These are phyloP conservation scores for Theonella swinhoei DNA, from an alignment of 37 sponge, comb jelly and placozoan species.

Conservation along the genomic window DNA sequence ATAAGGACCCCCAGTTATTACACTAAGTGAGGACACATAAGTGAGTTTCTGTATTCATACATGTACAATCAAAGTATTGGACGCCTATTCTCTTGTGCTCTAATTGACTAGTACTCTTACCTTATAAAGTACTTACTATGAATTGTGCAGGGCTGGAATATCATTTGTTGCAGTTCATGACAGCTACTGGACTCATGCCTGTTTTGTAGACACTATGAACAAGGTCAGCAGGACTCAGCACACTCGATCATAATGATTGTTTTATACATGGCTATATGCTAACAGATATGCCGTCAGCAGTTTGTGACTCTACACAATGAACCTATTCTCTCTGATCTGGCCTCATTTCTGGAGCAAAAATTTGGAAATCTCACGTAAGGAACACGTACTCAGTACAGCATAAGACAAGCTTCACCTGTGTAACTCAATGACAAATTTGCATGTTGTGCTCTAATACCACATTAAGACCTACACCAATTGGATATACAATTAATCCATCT, in stretches of 20 bases:
- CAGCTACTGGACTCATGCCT: constrained; percentile 95
- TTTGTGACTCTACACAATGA: constrained; percentile 86
- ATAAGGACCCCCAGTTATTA: too few relatives aligned
- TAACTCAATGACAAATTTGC: too few relatives aligned
- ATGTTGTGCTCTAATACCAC: too few relatives aligned
- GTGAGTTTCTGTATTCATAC: too few relatives aligned
- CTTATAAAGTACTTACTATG: too few relatives aligned
- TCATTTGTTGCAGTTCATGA: constrained; percentile 97
- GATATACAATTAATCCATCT: not conserved
- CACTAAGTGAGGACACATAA: too few relatives aligned
- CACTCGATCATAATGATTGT: too few relatives aligned
- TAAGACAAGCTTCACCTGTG: too few relatives aligned
- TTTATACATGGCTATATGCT: not conserved
- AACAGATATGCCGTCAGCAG: constrained; percentile 86
- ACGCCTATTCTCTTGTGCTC: too few relatives aligned
- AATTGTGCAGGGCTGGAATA: constrained; percentile 69
- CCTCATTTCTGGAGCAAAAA: constrained; percentile 58
- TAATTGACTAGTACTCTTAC: too few relatives aligned
- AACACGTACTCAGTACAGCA: too few relatives aligned
- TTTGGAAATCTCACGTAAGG: constrained; percentile 73
- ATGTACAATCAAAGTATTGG: too few relatives aligned
- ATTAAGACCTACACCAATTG: not conserved
- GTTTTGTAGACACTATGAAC: constrained; percentile 85
- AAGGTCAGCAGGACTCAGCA: constrained; percentile 53
- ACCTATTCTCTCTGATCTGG: constrained; percentile 81